Evolutionary conservation across 2,797 vertebrate genomes (phyloP).

Genomic region (Cyprinodon diabolis): DNA sequence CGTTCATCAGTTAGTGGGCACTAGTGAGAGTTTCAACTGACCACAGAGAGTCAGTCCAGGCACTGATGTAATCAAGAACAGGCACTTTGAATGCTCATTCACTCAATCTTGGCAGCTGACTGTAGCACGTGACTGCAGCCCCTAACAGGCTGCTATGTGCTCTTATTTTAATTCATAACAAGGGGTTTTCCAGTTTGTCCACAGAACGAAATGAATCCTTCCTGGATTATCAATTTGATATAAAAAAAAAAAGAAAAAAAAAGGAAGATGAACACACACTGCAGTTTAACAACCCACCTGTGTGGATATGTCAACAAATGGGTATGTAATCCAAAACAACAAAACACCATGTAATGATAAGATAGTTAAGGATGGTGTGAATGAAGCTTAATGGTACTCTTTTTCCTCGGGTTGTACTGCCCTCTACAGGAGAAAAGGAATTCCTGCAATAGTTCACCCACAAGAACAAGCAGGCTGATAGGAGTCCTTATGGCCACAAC

Average conservation of each 20-base stretch:
- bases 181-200: conserved; percentile 37
- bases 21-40: conserved; percentile 61
- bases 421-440: conserved; percentile 55
- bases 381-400: conserved; percentile 6
- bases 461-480: not conserved
- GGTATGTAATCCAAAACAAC: conserved; percentile 2
- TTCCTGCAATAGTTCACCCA: conserved; percentile 35
- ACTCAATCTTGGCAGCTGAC: conserved; percentile 40
- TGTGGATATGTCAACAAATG: not conserved
- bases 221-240: conserved; percentile 11
- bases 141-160: conserved; percentile 39
- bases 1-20: conserved; percentile 33
- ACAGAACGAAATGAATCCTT: conserved; percentile 12
- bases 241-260: not conserved
- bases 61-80: conserved; percentile 63
- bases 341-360: not conserved
- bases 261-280: not conserved
- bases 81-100: conserved; percentile 59
- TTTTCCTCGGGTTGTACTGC: conserved; percentile 48
- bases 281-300: not conserved
- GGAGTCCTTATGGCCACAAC: not conserved
- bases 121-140: conserved; percentile 31
- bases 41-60: conserved; percentile 64
- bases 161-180: conserved; percentile 46
- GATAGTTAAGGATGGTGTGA: conserved; percentile 14